Evolutionary conservation across 92 coral and sea anemone species (phyloP).

Genomic region (Palythoa grandiflora): DNA sequence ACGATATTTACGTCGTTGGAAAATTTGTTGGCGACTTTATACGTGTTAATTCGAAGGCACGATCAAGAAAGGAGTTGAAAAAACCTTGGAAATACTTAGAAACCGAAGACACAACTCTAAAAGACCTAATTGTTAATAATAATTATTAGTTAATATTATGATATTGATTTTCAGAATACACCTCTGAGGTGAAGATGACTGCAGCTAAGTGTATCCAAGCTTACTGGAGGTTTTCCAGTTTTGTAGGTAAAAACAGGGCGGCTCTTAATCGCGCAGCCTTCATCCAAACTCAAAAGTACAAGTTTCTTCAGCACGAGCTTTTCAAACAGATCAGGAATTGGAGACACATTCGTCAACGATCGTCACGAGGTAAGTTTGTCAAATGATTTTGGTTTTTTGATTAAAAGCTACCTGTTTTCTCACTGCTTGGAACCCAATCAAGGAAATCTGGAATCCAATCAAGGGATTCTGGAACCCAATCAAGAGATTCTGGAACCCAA

Average conservation of each 20-base stretch:
- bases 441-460: too few relatives aligned
- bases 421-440: background rate
- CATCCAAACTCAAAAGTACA: conserved; percentile 68
- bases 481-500: too few relatives aligned
- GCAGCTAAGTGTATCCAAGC: conserved; percentile 94
- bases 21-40: too few relatives aligned
- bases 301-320: conserved; percentile 68
- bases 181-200: conserved; percentile 57
- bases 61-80: too few relatives aligned
- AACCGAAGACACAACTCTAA: too few relatives aligned
- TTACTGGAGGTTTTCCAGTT: conserved; percentile 84
- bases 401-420: background rate
- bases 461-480: too few relatives aligned
- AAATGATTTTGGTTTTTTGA: background rate
- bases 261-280: conserved; percentile 76
- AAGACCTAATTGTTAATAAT: too few relatives aligned
- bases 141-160: too few relatives aligned
- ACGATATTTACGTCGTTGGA: too few relatives aligned
- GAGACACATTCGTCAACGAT: conserved; percentile 74
- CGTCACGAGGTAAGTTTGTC: conserved; percentile 80
- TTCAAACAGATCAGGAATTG: conserved; percentile 70
- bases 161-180: conserved; percentile 64
- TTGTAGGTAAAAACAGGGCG: conserved; percentile 69
- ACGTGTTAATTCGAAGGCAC: too few relatives aligned
- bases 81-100: too few relatives aligned